Evolutionary conservation across 2,113 vertebrate genomes (phyloP).

Genomic region (Tylochromis polylepis): DNA sequence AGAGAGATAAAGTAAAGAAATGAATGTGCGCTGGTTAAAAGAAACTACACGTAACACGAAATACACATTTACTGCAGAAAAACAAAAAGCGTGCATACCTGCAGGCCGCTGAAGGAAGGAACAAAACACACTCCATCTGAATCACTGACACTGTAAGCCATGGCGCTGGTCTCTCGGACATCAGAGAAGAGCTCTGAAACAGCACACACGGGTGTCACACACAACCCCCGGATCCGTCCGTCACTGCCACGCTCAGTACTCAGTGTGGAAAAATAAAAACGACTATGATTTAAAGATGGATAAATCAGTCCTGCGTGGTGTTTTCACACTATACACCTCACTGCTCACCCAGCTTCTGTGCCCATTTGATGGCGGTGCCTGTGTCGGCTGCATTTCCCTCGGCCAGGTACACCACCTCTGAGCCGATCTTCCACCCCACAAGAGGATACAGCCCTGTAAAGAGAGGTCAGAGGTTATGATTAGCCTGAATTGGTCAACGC

Average conservation of each 20-base stretch:
- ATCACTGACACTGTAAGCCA: conserved; percentile 82
- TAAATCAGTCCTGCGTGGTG: not conserved
- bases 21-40: not conserved
- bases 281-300: not conserved
- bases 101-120: conserved; percentile 88
- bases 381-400: conserved; percentile 89
- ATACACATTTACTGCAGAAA: not conserved
- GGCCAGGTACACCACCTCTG: conserved; percentile 86
- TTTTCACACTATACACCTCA: not conserved
- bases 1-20: not conserved
- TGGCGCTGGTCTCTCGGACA: conserved; percentile 80
- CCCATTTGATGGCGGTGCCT: conserved; percentile 88
- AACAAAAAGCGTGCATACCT: conserved; percentile 71
- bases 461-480: not conserved
- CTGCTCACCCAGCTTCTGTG: conserved; percentile 84
- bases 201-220: not conserved
- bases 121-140: conserved; percentile 93
- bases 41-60: not conserved
- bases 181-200: conserved; percentile 85
- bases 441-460: conserved; percentile 88
- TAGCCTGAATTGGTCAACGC: not conserved
- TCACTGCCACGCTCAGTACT: not conserved
- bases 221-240: not conserved
- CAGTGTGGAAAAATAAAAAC: not conserved
- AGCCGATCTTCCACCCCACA: conserved; percentile 94